Evolutionary conservation across 2,113 vertebrate genomes (phyloP).

Genomic region (Hemiscyllium ocellatum): DNA sequence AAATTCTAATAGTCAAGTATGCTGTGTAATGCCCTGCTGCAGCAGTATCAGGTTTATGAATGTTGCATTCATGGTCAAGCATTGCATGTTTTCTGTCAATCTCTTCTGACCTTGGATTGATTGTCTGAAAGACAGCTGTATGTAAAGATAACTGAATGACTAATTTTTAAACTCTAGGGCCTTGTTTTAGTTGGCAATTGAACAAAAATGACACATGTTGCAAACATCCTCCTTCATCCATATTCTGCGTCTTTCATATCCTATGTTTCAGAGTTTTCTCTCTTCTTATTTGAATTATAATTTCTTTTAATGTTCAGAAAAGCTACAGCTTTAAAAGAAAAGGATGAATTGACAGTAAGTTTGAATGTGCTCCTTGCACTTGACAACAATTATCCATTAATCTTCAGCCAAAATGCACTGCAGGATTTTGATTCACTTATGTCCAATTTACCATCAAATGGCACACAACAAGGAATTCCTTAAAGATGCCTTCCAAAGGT

Average conservation of each 20-base stretch:
- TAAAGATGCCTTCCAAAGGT: not conserved
- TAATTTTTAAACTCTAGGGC: not conserved
- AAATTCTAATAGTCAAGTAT: not conserved
- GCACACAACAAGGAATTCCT: not conserved
- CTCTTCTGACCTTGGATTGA: not conserved
- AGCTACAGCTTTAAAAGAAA: not conserved
- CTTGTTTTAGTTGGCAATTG: not conserved
- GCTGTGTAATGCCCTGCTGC: not conserved
- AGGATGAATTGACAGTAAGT: not conserved
- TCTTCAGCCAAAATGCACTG: not conserved
- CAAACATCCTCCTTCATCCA: not conserved
- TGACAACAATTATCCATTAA: not conserved
- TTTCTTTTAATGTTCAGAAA: not conserved
- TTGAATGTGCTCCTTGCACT: not conserved
- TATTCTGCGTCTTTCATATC: not conserved
- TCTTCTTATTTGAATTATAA: not conserved
- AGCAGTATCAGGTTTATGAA: not conserved
- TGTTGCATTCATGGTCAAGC: not conserved
- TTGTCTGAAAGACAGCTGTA: not conserved
- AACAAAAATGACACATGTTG: not conserved
- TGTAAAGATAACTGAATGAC: not conserved
- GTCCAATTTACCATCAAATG: not conserved
- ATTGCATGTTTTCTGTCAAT: not conserved
- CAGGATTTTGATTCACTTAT: not conserved
- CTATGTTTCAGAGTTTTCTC: not conserved